These are phyloP conservation scores for Cephus spinipes DNA, from an alignment of 2,888 invertebrate genomes.

Conservation along the genomic window DNA sequence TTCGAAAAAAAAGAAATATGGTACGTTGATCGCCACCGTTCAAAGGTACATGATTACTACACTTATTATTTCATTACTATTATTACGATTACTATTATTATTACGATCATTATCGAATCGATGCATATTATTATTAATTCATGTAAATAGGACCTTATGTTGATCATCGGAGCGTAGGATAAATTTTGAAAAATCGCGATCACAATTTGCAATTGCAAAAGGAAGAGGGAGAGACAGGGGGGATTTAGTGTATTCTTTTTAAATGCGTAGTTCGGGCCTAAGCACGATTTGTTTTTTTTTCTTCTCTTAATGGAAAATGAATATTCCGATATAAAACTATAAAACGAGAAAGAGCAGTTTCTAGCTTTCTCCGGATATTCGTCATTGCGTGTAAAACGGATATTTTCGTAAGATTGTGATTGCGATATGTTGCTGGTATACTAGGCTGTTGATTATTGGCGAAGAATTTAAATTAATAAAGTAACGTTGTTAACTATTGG, in stretches of 20 bases:
- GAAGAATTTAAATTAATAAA: constrained; percentile 20
- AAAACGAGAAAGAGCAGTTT: background rate
- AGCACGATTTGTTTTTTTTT: background rate
- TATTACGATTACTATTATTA: background rate
- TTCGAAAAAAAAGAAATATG: background rate
- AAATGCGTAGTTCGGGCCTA: background rate
- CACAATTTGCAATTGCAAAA: background rate
- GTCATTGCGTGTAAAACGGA: background rate
- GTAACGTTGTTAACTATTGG: constrained; percentile 24
- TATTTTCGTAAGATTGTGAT: constrained; percentile 18
- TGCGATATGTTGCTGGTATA: constrained; percentile 23
- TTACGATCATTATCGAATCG: background rate
- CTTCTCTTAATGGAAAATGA: background rate
- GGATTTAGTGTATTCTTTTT: background rate
- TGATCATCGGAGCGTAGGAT: constrained; percentile 10
- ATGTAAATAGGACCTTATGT: constrained; percentile 10
- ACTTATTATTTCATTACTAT: background rate
- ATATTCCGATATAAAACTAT: background rate
- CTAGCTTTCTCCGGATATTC: background rate
- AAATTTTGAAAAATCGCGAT: constrained; percentile 4
- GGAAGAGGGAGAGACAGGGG: background rate
- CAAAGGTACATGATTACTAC: background rate
- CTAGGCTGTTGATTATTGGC: constrained; percentile 24
- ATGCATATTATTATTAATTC: constrained; percentile 6
- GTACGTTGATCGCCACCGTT: background rate